These are phyloP conservation scores for Tachina fera DNA, from an alignment of 2,888 invertebrate genomes.

Conservation along the genomic window DNA sequence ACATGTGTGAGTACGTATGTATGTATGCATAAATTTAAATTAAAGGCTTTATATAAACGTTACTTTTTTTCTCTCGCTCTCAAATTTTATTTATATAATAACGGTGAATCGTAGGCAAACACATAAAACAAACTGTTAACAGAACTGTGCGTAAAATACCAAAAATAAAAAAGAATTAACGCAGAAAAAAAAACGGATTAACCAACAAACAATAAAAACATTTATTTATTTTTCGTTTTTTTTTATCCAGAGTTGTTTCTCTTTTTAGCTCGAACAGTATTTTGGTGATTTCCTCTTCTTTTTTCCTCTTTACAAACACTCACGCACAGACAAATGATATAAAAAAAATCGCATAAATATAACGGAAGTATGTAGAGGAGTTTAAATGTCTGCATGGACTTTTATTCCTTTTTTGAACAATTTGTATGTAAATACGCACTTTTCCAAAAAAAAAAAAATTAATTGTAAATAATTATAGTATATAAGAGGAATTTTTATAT, in stretches of 20 bases:
- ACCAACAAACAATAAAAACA: constrained; percentile 46
- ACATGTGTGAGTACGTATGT: not conserved
- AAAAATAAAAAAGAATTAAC: constrained; percentile 18
- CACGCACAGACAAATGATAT: constrained; percentile 28
- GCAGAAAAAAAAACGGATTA: constrained; percentile 28
- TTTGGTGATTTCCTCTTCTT: constrained; percentile 15
- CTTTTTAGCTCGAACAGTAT: constrained; percentile 45
- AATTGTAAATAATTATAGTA: constrained; percentile 42
- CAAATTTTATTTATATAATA: constrained; percentile 47
- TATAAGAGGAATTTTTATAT: constrained; percentile 38
- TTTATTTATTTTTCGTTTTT: constrained; percentile 6
- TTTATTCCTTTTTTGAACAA: not conserved
- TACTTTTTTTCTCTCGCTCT: constrained; percentile 9
- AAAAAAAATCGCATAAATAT: constrained; percentile 8
- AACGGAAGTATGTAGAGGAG: not conserved
- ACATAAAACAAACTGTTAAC: constrained; percentile 53
- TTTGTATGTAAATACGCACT: constrained; percentile 53
- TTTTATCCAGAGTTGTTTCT: constrained; percentile 43
- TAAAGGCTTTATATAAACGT: constrained; percentile 49
- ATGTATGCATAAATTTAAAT: constrained; percentile 66
- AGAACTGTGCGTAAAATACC: constrained; percentile 57
- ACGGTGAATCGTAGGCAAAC: constrained; percentile 57
- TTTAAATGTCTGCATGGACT: constrained; percentile 14
- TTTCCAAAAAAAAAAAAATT: constrained; percentile 19
- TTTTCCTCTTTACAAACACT: constrained; percentile 27